Evolutionary conservation across 2,888 invertebrate genomes (phyloP).

Genomic region (Drosophila nigricruria): DNA sequence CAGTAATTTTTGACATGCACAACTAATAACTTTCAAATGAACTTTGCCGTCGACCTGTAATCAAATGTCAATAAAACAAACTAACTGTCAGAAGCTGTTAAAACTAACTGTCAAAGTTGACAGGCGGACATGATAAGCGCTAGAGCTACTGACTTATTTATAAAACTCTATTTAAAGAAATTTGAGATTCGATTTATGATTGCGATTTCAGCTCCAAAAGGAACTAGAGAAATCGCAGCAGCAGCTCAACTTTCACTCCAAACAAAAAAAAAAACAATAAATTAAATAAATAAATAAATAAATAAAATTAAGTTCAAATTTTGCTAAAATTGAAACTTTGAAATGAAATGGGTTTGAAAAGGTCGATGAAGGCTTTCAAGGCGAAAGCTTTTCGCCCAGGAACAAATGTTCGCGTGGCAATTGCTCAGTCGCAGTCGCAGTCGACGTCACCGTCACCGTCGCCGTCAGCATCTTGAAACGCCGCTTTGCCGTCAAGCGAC

Average conservation of each 20-base stretch:
- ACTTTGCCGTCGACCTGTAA: neutral
- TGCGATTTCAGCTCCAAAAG: neutral
- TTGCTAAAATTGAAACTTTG: neutral
- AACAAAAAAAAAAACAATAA: slow-evolving; percentile 16
- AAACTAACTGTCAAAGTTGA: neutral
- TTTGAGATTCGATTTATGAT: neutral
- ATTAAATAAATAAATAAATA: slow-evolving; percentile 10
- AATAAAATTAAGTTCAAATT: neutral
- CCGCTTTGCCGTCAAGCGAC: slow-evolving; percentile 37
- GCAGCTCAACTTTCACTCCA: slow-evolving; percentile 42
- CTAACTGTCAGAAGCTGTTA: neutral
- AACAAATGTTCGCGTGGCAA: slow-evolving; percentile 6
- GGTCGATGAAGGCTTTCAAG: neutral
- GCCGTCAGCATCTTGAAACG: slow-evolving; percentile 50
- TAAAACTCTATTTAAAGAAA: neutral
- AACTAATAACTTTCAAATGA: neutral
- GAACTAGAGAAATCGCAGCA: slow-evolving; percentile 38
- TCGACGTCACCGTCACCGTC: slow-evolving; percentile 8
- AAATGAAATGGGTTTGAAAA: neutral
- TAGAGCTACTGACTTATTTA: neutral
- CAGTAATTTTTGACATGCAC: neutral
- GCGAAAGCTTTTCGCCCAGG: slow-evolving; percentile 6
- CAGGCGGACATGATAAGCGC: neutral
- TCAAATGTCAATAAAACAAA: neutral
- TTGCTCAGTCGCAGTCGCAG: slow-evolving; percentile 34